Conservation (phyloP, 2,113 vertebrate genomes). For the Isichthys henryi region DNA sequence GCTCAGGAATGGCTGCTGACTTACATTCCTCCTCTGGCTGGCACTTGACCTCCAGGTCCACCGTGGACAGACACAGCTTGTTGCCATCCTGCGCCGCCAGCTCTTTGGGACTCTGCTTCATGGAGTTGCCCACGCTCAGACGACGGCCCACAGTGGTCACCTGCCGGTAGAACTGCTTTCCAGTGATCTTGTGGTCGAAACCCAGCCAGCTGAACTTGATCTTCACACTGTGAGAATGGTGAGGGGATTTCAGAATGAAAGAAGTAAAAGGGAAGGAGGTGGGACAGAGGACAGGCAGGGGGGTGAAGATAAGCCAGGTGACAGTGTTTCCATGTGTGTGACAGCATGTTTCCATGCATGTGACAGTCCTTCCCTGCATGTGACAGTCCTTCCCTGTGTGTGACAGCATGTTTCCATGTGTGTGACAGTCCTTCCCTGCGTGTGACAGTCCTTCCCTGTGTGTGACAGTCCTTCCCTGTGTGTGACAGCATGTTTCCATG, state of each 20-base stretch:
- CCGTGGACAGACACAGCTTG: slow-evolving; percentile 89
- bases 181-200: slow-evolving; percentile 98
- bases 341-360: background rate
- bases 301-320: background rate
- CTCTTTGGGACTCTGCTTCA: slow-evolving; percentile 70
- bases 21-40: slow-evolving; percentile 69
- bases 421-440: background rate
- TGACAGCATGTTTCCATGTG: background rate
- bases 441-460: background rate
- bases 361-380: background rate
- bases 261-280: background rate
- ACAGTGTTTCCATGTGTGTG: background rate
- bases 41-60: slow-evolving; percentile 88
- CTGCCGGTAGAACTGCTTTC: slow-evolving; percentile 97
- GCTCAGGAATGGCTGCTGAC: slow-evolving; percentile 1
- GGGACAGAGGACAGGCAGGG: background rate
- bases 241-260: background rate
- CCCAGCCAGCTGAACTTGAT: slow-evolving; percentile 99
- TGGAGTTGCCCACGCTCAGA: slow-evolving; percentile 85
- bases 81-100: slow-evolving; percentile 79
- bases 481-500: background rate
- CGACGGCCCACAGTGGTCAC: slow-evolving; percentile 92
- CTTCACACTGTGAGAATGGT: slow-evolving; percentile 74
- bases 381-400: background rate
- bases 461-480: too few relatives aligned